Base-by-base conservation (phyloP, 2,797 vertebrate genomes). In the Denticeps clupeoides region DNA sequence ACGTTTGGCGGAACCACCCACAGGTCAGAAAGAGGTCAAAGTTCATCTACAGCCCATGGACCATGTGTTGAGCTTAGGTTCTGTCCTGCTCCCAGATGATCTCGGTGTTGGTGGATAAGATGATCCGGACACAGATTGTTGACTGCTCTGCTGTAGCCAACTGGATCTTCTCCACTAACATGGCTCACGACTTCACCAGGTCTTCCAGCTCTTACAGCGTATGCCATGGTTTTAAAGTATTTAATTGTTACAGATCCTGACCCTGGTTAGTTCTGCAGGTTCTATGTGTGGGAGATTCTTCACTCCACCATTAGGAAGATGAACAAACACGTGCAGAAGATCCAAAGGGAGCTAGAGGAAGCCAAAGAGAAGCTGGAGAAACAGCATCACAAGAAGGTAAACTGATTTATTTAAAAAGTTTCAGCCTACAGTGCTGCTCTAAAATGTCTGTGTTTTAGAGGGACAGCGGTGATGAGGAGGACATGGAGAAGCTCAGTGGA, bases 241-340 rank as follows among this genome's bases (percentile, higher is more conserved):
- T n/a, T n/a, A n/a, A n/a, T n/a, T n/a, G n/a, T n/a, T n/a, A n/a
- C n/a, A n/a, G n/a, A n/a, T n/a, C n/a, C n/a, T n/a, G n/a, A n/a
- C n/a, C n/a, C n/a, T n/a, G n/a, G n/a, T 9, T 45, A 10, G 0
- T n/a, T 58, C 4, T 38, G 2, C 21, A 99, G 95, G 69, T 86
- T 97, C 55, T 98, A 90, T 52, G 73, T 89, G 42, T 99, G 95
- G 95, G 95, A 99, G 80, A 97, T 93, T 48, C 76, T 99, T 33
- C 92, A 98, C 68, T 97, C 95, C 11, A 99, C 95, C 43, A 93
- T 99, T 65, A 82, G 94, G 13, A 99, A 97, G 73, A 99, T 99
- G 95, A 91, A 95, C 77, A 99, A 98, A 60, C 95, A 99, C 1
- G 94, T 99, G 47, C 79, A 93, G 74, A 99, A 93, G 83, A 95